Percentiles rank a stretch among this genome's conserved stretches.
These are phyloP conservation scores for Semaprochilodus insignis DNA, from an alignment of 2,797 vertebrate species.

Conservation along the genomic window DNA sequence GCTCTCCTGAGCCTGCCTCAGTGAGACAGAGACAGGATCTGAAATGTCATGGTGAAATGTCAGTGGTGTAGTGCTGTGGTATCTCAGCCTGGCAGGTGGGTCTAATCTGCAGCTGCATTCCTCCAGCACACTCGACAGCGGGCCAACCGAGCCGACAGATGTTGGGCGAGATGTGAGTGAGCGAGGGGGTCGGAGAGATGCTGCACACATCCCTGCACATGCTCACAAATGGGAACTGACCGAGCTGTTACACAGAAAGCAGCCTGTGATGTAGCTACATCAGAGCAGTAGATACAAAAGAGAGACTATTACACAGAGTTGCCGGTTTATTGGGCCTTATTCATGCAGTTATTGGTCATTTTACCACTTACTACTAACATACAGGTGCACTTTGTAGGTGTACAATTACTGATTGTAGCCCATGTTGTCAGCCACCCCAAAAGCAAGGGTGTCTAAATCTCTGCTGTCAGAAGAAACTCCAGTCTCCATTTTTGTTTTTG, in stretches of 20 bases:
- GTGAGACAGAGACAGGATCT: slow-evolving; percentile 37
- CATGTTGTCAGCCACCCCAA: no score
- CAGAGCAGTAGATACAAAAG: not conserved
- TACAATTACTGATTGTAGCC: no score
- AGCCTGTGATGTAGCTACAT: slow-evolving; percentile 11
- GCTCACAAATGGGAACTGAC: slow-evolving; percentile 5
- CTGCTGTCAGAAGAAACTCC: no score
- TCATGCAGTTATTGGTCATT: not conserved
- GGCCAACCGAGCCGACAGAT: slow-evolving; percentile 47
- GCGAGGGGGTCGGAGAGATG: slow-evolving; percentile 4
- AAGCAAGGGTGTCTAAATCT: no score
- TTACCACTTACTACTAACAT: not conserved
- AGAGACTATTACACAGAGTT: not conserved
- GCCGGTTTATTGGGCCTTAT: not conserved
- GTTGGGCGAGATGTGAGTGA: slow-evolving; percentile 44
- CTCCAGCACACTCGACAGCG: slow-evolving; percentile 47
- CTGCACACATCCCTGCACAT: slow-evolving; percentile 27
- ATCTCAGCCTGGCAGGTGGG: slow-evolving; percentile 51
- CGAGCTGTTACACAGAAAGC: not conserved
- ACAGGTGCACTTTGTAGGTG: no score
- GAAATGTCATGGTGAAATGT: slow-evolving; percentile 65
- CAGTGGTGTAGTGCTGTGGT: slow-evolving; percentile 57
- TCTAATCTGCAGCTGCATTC: slow-evolving; percentile 57
- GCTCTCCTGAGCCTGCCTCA: slow-evolving; percentile 28
- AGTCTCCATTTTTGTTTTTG: no score